Evolutionary conservation across 2,888 invertebrate genomes (phyloP), one percentile per base, ranked within the genome.

Genomic region (Yponomeuta malinellus): DNA sequence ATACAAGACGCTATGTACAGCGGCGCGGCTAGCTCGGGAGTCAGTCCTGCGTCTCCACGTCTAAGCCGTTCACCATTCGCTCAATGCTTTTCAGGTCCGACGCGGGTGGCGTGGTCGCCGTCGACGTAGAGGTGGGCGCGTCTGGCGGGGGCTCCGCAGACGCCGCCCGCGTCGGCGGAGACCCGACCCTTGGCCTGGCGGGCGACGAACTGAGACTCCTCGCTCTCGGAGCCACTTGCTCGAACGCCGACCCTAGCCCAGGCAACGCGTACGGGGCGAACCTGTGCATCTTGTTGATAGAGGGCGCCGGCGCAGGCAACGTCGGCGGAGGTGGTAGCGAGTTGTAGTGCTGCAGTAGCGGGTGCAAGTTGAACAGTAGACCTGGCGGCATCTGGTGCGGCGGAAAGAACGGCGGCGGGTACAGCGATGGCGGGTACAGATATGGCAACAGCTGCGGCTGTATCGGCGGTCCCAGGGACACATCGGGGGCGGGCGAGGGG

Each of bases 51-150:
- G 95, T 94, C 86, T 96, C 96, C 76, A 97, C 97, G 86, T 98
- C 98, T 75, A 98, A 93, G 23, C 98, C 98, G 89, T 98, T 98
- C 77, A 98, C 98, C 98, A 98, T 98, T 86, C 98, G 97, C 92
- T 98, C 98, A 92, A 98, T 98, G 87, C 96, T 98, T 90, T 98
- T 98, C 77, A 98, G 94, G 90, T 98, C 98, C 74, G 95, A 96
- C 66, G 96, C 94, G 63, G 94, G 94, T 74, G 93, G 94, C 74
- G 94, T 95, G 76, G 84, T 80, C 72, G 89, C 93, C 85, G 74
- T 91, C 89, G 73, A 91, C 88, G 67, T 90, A 87, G 23, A 94
- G 93, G 70, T 93, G 90, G 79, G 93, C 83, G 76, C 94, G 92
- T 79, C 94, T 77, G 94, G 89, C 84, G 93, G 91, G 1, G 90